Conservation (phyloP, 2,113 vertebrate genomes). For the Hypomesus transpacificus region DNA sequence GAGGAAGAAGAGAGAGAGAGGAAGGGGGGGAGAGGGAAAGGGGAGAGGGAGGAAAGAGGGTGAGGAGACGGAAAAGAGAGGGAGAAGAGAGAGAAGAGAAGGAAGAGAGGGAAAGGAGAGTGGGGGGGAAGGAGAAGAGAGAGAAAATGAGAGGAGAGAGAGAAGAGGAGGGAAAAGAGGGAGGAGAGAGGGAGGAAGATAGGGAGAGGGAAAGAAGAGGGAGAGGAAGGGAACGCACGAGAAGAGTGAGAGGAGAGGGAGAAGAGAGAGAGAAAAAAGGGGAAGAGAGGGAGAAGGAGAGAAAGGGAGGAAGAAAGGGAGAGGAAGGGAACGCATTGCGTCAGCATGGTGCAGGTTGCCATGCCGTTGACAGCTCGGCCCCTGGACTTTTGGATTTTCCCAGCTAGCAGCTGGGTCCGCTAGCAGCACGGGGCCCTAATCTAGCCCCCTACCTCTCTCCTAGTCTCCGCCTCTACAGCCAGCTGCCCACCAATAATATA, state of each 20-base stretch:
- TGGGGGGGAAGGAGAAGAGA: neutral
- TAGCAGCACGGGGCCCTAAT: neutral
- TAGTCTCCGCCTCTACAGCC: no score
- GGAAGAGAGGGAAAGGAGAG: neutral
- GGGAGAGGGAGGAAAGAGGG: neutral
- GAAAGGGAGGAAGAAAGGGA: neutral
- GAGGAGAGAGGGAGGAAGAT: slow-evolving; percentile 1
- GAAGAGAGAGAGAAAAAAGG: neutral
- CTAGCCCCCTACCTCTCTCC: neutral
- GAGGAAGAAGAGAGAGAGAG: slow-evolving; percentile 2
- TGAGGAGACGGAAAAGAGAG: neutral
- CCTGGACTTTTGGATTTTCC: slow-evolving; percentile 24
- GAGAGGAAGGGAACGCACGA: slow-evolving; percentile 29
- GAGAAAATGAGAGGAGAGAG: slow-evolving; percentile 5
- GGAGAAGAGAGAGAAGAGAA: neutral
- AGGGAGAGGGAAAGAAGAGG: neutral
- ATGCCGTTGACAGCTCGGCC: neutral
- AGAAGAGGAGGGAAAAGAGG: slow-evolving; percentile 9
- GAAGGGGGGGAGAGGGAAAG: slow-evolving; percentile 21
- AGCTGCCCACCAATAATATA: no score
- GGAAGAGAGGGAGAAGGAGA: neutral
- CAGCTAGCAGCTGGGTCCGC: slow-evolving; percentile 29
- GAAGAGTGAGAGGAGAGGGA: neutral
- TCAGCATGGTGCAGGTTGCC: neutral
- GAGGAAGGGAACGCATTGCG: neutral